Evolutionary conservation across 2,797 vertebrate genomes (phyloP).

Genomic region (Enteromius radiatus): DNA sequence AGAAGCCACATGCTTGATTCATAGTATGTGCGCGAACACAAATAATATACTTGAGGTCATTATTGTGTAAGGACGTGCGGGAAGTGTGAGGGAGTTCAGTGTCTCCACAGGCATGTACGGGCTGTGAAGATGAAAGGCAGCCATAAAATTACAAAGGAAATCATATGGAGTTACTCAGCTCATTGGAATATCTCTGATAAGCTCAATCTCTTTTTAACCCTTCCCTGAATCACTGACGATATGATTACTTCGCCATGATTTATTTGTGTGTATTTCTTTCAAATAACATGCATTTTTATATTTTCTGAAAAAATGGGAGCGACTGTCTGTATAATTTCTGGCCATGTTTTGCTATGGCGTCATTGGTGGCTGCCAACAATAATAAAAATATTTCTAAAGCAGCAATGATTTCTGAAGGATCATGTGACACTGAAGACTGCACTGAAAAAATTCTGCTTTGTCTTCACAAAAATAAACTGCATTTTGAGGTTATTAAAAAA

Average conservation of each 20-base stretch:
- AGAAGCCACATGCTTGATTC: slow-evolving; percentile 40
- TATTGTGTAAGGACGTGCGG: slow-evolving; percentile 27
- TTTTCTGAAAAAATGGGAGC: neutral
- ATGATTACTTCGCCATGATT: neutral
- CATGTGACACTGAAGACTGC: neutral
- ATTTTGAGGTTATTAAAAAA: neutral
- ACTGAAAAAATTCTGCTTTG: neutral
- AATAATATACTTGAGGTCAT: slow-evolving; percentile 52
- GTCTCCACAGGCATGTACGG: slow-evolving; percentile 63
- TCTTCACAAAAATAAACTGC: neutral
- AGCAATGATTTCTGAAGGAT: neutral
- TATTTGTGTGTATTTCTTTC: neutral
- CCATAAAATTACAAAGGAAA: slow-evolving; percentile 72
- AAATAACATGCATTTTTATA: neutral
- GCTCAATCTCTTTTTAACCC: slow-evolving; percentile 34
- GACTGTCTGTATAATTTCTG: neutral
- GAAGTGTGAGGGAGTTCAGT: slow-evolving; percentile 44
- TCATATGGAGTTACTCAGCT: slow-evolving; percentile 67
- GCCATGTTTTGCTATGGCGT: neutral
- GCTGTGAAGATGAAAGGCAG: slow-evolving; percentile 70
- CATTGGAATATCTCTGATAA: slow-evolving; percentile 63
- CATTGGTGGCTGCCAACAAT: neutral
- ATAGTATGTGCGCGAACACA: slow-evolving; percentile 54
- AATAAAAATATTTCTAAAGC: neutral
- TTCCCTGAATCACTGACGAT: slow-evolving; percentile 28